Evolutionary conservation across 2,113 vertebrate species (phyloP).

Genomic region (Oryctolagus cuniculus): mOryCun1.1 NC_091441.1:62970501-62971000

Average conservation of each 20-base stretch:
- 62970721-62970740: slow-evolving; percentile 70
- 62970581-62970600: not conserved
- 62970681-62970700: slow-evolving; percentile 49
- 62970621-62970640: fast-evolving
- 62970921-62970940: not conserved
- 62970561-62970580: not conserved
- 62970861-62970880: not conserved
- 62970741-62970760: slow-evolving; percentile 58
- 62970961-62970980: not conserved
- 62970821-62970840: not conserved
- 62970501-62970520: not conserved
- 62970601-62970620: not conserved
- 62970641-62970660: not conserved
- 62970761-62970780: slow-evolving; percentile 33
- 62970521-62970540: not conserved
- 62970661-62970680: not conserved
- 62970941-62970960: not conserved
- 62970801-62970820: slow-evolving; percentile 48
- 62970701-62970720: slow-evolving; percentile 48
- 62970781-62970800: slow-evolving; percentile 32
- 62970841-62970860: not conserved
- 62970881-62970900: not conserved
- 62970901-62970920: not conserved
- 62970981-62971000: not conserved
- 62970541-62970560: not conserved